Evolutionary conservation across 1,140 invertebrate genomes (phyloP).

Genomic region (Tetramorium alpestre): DNA sequence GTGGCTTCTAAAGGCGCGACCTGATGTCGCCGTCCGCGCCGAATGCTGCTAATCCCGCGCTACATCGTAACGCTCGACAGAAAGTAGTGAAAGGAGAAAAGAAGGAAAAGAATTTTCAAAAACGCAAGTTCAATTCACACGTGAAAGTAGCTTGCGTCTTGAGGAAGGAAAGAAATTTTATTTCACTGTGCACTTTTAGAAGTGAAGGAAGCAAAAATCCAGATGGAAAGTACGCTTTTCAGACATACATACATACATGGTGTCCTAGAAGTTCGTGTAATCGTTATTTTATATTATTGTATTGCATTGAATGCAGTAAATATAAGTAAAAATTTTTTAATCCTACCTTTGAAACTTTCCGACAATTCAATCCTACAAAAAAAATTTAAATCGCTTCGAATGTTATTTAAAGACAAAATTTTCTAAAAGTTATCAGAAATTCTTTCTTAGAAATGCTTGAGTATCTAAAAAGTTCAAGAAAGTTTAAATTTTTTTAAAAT

Average conservation of each 20-base stretch:
- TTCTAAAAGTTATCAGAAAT: neutral
- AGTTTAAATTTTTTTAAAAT: neutral
- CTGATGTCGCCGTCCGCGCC: neutral
- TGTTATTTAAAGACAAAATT: neutral
- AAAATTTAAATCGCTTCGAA: neutral
- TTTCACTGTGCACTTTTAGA: neutral
- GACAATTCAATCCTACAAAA: neutral
- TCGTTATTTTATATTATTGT: neutral
- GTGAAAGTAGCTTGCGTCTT: neutral
- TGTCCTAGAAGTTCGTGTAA: neutral
- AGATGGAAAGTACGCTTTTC: neutral
- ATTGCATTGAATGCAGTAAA: neutral
- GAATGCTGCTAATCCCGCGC: slow-evolving; percentile 11
- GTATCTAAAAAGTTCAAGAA: neutral
- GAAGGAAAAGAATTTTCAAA: neutral
- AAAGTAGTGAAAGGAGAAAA: neutral
- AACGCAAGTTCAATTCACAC: neutral
- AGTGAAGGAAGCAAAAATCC: neutral
- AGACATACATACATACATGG: neutral
- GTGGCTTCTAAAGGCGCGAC: slow-evolving; percentile 10
- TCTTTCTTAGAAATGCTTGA: neutral
- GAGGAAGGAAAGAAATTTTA: neutral
- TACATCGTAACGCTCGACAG: neutral
- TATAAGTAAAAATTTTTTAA: neutral
- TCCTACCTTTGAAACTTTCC: neutral